Percentiles rank a stretch among this genome's conserved stretches.
Evolutionary conservation across 2,888 invertebrate genomes (phyloP).

Genomic region (Phymatocera aterrima): DNA sequence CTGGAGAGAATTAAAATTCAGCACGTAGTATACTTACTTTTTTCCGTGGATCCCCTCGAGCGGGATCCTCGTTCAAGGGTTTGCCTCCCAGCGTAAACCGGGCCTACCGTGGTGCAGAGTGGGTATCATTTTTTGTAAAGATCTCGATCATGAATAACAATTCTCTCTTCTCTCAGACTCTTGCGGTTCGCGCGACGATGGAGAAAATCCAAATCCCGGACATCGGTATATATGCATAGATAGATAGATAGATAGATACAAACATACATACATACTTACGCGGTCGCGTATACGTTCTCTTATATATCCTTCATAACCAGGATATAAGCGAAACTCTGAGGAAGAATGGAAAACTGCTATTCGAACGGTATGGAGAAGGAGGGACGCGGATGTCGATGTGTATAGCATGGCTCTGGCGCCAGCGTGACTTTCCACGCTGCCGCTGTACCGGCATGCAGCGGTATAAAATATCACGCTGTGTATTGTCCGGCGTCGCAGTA

Average conservation of each 20-base stretch:
- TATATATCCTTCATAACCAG: background rate
- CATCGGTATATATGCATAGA: no score
- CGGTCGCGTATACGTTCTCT: background rate
- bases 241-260: background rate
- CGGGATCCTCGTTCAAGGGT: background rate
- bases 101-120: background rate
- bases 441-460: background rate
- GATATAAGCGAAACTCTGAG: background rate
- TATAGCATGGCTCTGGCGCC: slow-evolving; percentile 12
- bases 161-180: background rate
- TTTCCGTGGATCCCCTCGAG: slow-evolving; percentile 10
- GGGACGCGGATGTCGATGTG: background rate
- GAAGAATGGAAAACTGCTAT: background rate
- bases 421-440: slow-evolving; percentile 4
- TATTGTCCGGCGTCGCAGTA: background rate
- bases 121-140: slow-evolving; percentile 22
- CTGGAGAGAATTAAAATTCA: slow-evolving; percentile 39
- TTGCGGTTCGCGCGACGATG: no score
- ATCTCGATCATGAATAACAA: slow-evolving; percentile 39
- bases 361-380: background rate
- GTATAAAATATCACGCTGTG: slow-evolving; percentile 5
- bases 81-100: background rate
- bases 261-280: background rate
- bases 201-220: background rate
- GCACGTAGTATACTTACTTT: slow-evolving; percentile 17